Conservation (phyloP, 1,140 invertebrate genomes). For the Centruroides vittatus region DNA sequence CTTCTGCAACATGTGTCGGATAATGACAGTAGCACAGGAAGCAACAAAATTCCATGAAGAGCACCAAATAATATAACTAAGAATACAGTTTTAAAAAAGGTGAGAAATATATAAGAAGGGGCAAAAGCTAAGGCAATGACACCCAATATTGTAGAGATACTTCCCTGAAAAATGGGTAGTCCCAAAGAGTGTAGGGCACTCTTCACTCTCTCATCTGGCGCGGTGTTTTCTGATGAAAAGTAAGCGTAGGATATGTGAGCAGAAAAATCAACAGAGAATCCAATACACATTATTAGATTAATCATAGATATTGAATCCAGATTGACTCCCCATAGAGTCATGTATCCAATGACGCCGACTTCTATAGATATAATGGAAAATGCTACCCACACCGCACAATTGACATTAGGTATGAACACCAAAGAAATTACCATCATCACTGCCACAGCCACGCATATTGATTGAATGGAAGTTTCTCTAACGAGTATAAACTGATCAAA, state of each 20-base stretch:
- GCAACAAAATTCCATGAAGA: conserved; percentile 76
- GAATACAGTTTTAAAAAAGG: conserved; percentile 97
- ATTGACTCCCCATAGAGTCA: conserved; percentile 89
- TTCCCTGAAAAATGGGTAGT: conserved; percentile 86
- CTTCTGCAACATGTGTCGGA: conserved; percentile 16
- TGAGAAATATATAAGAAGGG: conserved; percentile 91
- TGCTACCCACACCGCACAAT: conserved; percentile 87
- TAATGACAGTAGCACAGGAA: conserved; percentile 74
- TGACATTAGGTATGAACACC: conserved; percentile 85
- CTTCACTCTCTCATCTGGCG: conserved; percentile 48
- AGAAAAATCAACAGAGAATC: conserved; percentile 94
- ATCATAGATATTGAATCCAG: conserved; percentile 98
- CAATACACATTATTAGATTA: conserved; percentile 96
- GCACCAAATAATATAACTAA: conserved; percentile 88
- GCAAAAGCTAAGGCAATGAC: conserved; percentile 73
- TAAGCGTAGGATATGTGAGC: conserved; percentile 96
- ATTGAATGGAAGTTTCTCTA: conserved; percentile 78
- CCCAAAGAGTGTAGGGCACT: conserved; percentile 79
- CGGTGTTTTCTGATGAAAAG: conserved; percentile 52
- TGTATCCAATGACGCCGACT: conserved; percentile 85
- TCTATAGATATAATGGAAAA: conserved; percentile 93
- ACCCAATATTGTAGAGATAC: conserved; percentile 81
- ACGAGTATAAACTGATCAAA: conserved; percentile 92
- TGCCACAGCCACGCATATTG: conserved; percentile 74
- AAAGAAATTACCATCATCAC: conserved; percentile 96